Base-by-base conservation (phyloP, 2,113 vertebrate genomes). In the Dendropsophus ebraccatus region DNA sequence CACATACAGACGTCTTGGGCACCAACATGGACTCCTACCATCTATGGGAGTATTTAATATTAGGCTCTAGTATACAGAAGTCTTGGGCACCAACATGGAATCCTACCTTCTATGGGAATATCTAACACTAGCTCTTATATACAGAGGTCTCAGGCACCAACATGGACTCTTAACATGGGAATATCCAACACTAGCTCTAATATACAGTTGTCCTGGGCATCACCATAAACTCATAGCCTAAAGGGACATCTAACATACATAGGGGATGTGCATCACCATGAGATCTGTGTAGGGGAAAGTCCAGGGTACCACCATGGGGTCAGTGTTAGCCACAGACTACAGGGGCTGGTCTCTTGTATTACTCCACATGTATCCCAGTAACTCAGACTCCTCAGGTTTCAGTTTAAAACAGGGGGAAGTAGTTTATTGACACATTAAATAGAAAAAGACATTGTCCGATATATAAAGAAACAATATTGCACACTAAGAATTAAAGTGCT, bases 401-500 rank as follows among this genome's bases (percentile, higher is more conserved):
- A 2, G 4, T 79, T 58, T 81, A 81, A 81, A 81, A 81, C 23
- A 8, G 30, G 76, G 74, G 37, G 28, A 23, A 56, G 10, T 17
- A 9, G 0, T 65, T 81, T 81, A 81, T 65, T 65, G 37, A 81
- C 54, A 81, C 78, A 65, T 21, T 78, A 35, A 78, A 78, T 49
- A 78, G 45, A 78, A 49, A 78, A 78, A 78, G 45, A 78, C 49
- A 76, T 49, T 49, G 2, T 45, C 72, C 12, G 3, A 78, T 56
- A 50, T 79, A 78, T 81, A 62, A 81, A 81, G 78, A 45, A 81
- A 81, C 56, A 45, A 81, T 81, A 62, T 81, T 79, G 76, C 76
- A 79, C 75, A 60, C 19, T 28, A 47, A 28, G 1, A 19, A n/a
- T 17, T 58, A 80, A 81, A 81, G 58, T 65, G 78, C 78, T 28